phyloP scores from a whole-genome alignment of 2,888 invertebrate genomes.

The Lasioglossum vierecki region DNA sequence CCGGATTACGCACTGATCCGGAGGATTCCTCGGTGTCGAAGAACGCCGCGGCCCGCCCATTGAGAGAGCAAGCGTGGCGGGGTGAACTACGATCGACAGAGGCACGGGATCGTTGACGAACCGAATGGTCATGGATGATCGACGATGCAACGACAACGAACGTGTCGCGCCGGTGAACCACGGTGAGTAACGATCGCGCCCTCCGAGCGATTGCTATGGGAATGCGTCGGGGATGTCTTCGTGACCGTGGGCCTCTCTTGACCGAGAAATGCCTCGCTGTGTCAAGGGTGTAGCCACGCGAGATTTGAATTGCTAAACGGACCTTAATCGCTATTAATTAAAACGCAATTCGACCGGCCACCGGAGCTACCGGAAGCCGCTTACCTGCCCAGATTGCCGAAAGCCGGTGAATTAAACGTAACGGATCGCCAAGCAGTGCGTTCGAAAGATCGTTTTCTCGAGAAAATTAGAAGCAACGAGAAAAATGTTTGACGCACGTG shows the following conservation, averaged over 20 bases:
- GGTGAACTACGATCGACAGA: neutral
- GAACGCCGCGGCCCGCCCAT: neutral
- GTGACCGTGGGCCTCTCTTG: conserved; percentile 44
- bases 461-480: too few relatives aligned
- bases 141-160: neutral
- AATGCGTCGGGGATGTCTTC: conserved; percentile 20
- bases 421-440: neutral
- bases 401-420: conserved; percentile 24
- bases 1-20: conserved; percentile 26
- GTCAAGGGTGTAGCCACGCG: conserved; percentile 71
- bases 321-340: conserved; percentile 69
- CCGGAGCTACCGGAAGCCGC: neutral
- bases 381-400: neutral
- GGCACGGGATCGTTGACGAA: neutral
- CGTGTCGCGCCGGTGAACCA: conserved; percentile 31
- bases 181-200: conserved; percentile 42
- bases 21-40: conserved; percentile 1
- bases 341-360: conserved; percentile 62
- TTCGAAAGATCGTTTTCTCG: too few relatives aligned
- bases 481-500: too few relatives aligned
- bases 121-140: conserved; percentile 24
- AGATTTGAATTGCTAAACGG: conserved; percentile 76
- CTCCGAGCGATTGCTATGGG: conserved; percentile 24
- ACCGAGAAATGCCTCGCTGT: conserved; percentile 50
- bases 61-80: neutral